Evolutionary conservation across 2,113 vertebrate species (phyloP).

Genomic region (Oostethus manadensis): DNA sequence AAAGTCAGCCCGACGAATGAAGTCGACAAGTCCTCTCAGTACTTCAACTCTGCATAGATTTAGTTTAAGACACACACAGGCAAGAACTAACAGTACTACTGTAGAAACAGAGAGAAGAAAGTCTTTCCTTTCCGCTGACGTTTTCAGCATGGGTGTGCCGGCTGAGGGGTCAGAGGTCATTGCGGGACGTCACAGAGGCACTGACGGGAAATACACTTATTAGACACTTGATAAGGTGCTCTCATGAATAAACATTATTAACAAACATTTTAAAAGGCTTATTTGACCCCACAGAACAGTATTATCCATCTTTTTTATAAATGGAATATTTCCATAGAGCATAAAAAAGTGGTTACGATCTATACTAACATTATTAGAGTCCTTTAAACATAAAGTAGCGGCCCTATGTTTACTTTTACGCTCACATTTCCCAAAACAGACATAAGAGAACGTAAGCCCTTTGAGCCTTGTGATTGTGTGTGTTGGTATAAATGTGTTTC

Average conservation of each 20-base stretch:
- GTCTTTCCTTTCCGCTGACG: not conserved
- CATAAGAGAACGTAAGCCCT: no score
- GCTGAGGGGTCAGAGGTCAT: slow-evolving; percentile 21
- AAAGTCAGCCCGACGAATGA: slow-evolving; percentile 10
- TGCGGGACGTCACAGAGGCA: slow-evolving; percentile 63
- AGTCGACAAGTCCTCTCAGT: slow-evolving; percentile 39
- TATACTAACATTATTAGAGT: no score
- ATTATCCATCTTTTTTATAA: no score
- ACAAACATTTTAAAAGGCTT: not conserved
- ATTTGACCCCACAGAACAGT: no score
- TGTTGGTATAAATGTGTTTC: no score
- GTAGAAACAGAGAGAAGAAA: slow-evolving; percentile 19
- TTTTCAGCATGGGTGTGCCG: slow-evolving; percentile 10
- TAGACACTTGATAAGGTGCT: slow-evolving; percentile 3
- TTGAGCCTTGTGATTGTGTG: no score
- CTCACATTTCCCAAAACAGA: no score
- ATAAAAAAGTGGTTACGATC: no score
- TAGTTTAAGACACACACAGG: slow-evolving; percentile 61
- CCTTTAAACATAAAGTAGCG: no score
- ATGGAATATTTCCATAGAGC: no score
- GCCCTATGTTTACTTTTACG: no score
- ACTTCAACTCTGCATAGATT: slow-evolving; percentile 62
- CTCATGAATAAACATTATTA: not conserved
- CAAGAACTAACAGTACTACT: slow-evolving; percentile 47
- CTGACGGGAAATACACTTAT: slow-evolving; percentile 27